phyloP scores from a whole-genome alignment of 2,888 invertebrate genomes.

The Herminia tarsipennalis region DNA sequence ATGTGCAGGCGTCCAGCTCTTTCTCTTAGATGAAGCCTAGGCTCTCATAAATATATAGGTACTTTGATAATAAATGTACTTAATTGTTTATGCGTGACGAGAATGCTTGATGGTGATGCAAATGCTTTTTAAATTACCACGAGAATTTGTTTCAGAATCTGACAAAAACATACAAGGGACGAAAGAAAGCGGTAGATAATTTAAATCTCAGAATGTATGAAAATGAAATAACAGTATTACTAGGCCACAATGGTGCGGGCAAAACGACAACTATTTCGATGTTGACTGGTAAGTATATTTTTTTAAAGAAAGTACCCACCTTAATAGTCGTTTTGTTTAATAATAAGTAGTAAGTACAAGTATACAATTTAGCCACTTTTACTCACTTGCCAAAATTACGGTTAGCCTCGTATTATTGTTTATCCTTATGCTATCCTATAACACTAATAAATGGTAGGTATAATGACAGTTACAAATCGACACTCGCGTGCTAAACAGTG shows the following conservation, averaged over 20 bases:
- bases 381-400: no score
- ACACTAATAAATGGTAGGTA: not conserved
- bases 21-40: no score
- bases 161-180: constrained; percentile 87
- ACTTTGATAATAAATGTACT: no score
- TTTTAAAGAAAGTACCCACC: not conserved
- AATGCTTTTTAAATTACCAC: no score
- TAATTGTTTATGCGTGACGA: no score
- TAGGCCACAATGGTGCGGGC: constrained; percentile 93
- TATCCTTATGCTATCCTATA: no score
- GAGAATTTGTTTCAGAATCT: constrained; percentile 80
- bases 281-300: constrained; percentile 89
- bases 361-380: no score
- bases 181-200: constrained; percentile 87
- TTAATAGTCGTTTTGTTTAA: no score
- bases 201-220: constrained; percentile 93
- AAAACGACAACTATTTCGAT: constrained; percentile 98
- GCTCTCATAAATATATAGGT: no score
- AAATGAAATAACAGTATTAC: constrained; percentile 93
- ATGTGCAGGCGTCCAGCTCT: no score
- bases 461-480: not conserved
- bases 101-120: no score
- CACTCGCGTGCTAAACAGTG: constrained; percentile 18
- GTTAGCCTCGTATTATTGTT: not conserved
- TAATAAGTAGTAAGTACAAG: no score